These are phyloP conservation scores for Drosophila pseudotalamancana DNA, from an alignment of 2,888 invertebrate species.

Conservation along the genomic window DNA sequence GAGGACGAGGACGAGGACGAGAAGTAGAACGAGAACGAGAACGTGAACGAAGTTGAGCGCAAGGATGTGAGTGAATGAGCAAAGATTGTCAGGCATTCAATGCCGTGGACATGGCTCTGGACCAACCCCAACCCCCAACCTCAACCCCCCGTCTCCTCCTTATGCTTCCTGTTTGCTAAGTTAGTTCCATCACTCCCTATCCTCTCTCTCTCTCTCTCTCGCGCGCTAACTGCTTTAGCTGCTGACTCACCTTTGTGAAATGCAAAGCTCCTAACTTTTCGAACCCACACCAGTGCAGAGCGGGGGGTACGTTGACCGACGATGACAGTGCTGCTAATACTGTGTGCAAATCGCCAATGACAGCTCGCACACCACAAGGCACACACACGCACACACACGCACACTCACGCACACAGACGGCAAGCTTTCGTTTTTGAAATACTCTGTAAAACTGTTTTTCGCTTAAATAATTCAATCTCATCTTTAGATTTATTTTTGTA, in stretches of 20 bases:
- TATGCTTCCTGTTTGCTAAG: conserved; percentile 5
- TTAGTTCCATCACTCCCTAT: neutral
- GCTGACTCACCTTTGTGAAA: conserved; percentile 31
- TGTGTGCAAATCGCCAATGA: conserved; percentile 27
- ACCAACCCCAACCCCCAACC: neutral
- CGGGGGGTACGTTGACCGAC: conserved; percentile 34
- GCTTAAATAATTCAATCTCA: neutral
- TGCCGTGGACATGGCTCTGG: conserved; percentile 21
- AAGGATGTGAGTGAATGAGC: conserved; percentile 43
- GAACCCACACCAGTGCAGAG: neutral
- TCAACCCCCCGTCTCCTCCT: neutral
- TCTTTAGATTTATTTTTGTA: neutral
- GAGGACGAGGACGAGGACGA: conserved; percentile 24
- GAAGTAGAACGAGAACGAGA: conserved; percentile 67
- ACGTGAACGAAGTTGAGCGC: conserved; percentile 14
- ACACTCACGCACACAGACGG: neutral
- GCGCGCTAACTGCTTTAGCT: neutral
- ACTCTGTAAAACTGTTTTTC: conserved; percentile 5
- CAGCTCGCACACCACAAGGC: conserved; percentile 1
- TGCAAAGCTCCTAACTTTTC: conserved; percentile 1
- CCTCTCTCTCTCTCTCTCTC: neutral
- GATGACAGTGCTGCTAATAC: conserved; percentile 52
- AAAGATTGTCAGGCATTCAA: conserved; percentile 54
- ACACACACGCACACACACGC: neutral
- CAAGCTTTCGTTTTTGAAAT: conserved; percentile 4